Evolutionary conservation across 1,140 invertebrate species (phyloP), one percentile per base, ranked within the genome.

Genomic region (Diplogasteroides magnus): DNA sequence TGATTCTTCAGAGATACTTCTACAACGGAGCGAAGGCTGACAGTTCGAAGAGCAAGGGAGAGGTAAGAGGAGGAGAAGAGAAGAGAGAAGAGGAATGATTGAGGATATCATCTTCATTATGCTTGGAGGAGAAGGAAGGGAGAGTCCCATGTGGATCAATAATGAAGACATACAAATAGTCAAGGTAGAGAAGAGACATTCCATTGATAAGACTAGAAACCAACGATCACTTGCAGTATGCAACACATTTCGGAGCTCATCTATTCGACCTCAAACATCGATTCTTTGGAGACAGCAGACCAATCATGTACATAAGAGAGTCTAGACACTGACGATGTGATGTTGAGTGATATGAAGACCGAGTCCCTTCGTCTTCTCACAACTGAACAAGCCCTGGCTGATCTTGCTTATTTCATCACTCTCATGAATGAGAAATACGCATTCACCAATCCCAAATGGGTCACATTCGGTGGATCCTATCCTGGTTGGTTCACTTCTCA

Each of bases 381-480:
- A 2, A 69, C 65, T 32, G 60, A 81, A 61, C 78, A 81, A 65
- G 78, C 78, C 0, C 65, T 79, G 0, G 78, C 77, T 15, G 78
- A 79, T 62, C 3, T 78, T 3, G 77, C 77, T 19, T 67, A 58
- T 56, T 79, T 79, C 32, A 77, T 79, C 57, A 6, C 68, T 23
- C 27, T 64, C 14, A 77, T 75, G 37, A 81, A 79, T 29, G 31
- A 69, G 6, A 55, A 64, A 14, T 64, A 68, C 27, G 67, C 66
- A 6, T 73, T 67, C 26, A 71, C 63, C 0, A 75, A 79, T 37
- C 71, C 78, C n/a, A 92, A 91, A 85, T 94, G 92, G 90, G 89
- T 97, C 69, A 88, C 89, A 1, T 94, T 96, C 84, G 93, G 94
- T 31, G 93, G 93, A 1, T 94, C 91, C 0, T 97, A 97, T 84